Conservation (phyloP, 2,797 vertebrate species). For the Falco cherrug region DNA sequence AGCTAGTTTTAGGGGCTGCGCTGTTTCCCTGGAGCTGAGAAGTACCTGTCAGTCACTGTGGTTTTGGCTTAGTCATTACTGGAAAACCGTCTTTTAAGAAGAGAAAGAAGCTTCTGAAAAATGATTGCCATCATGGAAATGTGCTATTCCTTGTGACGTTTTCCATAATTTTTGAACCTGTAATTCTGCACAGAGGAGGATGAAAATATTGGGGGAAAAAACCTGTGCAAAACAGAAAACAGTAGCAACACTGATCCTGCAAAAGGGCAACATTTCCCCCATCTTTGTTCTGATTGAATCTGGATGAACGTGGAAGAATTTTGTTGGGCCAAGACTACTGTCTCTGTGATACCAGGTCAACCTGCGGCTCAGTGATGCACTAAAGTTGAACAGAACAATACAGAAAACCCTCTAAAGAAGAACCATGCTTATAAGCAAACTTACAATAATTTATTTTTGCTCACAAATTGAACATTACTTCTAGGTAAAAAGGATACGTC, state of each 20-base stretch:
- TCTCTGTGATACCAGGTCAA: background rate
- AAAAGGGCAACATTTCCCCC: background rate
- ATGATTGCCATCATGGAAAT: background rate
- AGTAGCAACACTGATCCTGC: background rate
- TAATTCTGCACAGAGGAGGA: background rate
- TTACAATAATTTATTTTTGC: background rate
- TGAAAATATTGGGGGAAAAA: background rate
- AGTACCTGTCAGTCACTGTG: fast-evolving
- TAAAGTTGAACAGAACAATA: background rate
- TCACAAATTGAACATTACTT: background rate
- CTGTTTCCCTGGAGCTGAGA: background rate
- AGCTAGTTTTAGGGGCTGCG: background rate
- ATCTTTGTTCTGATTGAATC: background rate
- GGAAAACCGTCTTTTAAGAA: background rate
- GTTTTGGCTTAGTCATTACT: background rate
- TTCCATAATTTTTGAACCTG: background rate
- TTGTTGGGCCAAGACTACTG: background rate
- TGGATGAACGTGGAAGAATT: background rate
- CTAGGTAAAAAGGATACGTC: background rate
- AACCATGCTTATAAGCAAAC: background rate
- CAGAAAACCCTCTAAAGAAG: background rate
- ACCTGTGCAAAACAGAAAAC: background rate
- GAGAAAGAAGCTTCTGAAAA: background rate
- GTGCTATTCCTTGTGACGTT: background rate
- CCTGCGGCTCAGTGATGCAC: background rate